Conservation (phyloP, 2,113 vertebrate genomes). For the Columba janthina region DNA sequence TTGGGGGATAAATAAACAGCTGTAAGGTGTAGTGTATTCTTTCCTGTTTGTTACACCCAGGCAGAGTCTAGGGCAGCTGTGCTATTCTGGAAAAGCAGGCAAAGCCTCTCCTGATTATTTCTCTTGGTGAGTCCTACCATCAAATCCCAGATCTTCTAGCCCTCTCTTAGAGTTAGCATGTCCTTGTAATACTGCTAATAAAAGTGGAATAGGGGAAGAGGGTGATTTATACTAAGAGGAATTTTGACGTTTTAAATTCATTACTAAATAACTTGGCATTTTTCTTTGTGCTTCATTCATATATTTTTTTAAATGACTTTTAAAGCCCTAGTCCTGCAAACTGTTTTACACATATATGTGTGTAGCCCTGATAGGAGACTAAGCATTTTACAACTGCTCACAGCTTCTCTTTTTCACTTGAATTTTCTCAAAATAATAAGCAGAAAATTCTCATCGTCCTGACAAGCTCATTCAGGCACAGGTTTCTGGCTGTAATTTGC, state of each 20-base stretch:
- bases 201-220: not conserved
- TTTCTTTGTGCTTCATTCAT: not conserved
- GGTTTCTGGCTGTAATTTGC: slow-evolving; percentile 16
- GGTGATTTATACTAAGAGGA: not conserved
- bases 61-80: not conserved
- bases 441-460: not conserved
- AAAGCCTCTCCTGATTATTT: not conserved
- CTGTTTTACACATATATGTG: not conserved
- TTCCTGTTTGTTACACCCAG: not conserved
- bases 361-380: not conserved
- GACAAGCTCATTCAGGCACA: slow-evolving; percentile 14
- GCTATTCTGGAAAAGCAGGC: not conserved
- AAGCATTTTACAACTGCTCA: slow-evolving; percentile 3
- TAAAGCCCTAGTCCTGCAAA: not conserved
- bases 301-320: not conserved
- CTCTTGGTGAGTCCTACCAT: not conserved
- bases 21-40: not conserved
- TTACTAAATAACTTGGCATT: not conserved
- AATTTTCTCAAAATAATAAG: slow-evolving; percentile 61
- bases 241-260: not conserved
- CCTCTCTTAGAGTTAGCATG: not conserved
- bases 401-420: slow-evolving; percentile 21
- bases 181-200: not conserved
- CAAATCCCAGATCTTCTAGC: not conserved
- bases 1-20: not conserved